Evolutionary conservation across 1,140 invertebrate genomes (phyloP), one percentile per base, ranked within the genome.

Genomic region (Drosophila kohkoa): DNA sequence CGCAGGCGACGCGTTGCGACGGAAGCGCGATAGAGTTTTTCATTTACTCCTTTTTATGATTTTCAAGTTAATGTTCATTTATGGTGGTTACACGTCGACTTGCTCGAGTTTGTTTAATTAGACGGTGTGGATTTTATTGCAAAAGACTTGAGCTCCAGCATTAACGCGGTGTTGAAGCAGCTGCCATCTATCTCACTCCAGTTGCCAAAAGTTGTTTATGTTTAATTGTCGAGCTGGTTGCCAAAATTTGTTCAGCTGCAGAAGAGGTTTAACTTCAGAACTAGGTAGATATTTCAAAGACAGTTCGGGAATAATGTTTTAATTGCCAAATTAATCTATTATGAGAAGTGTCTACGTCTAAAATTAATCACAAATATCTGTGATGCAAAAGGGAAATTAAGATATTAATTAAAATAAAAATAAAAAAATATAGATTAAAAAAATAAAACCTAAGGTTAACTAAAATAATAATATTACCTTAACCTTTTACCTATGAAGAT

Each of bases 1-100:
- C 55, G 62, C 59, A 32, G 8, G 28, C 52, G 32, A 57, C n/a
- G 52, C 7, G 46, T 41, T 52, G 25, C 25, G 8, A 7, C 43
- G 57, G 38, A 32, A 28, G n/a, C 54, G 52, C 6, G 69, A 38
- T 43, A 63, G 71, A 52, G 63, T 65, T 75, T 55, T 72, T 74
- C 64, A 65, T 74, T 74, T 68, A 79, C 74, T 77, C 75, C 75
- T 88, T 88, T 87, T 88, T 88, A 88, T 88, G 87, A 89, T 88
- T 88, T 89, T 83, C 77, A 80, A 88, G 83, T 88, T 88, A 88
- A 88, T 88, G 83, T 88, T 88, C 85, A 88, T 88, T 88, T 88
- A 89, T 88, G 85, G 80, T 83, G 85, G 83, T 81, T 88, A 88
- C 83, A 88, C 80, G 66, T 88, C 80, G 85, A 88, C 85, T 88